phyloP scores from a whole-genome alignment of 1,140 invertebrate species.

The Armadillidium nasatum region DNA sequence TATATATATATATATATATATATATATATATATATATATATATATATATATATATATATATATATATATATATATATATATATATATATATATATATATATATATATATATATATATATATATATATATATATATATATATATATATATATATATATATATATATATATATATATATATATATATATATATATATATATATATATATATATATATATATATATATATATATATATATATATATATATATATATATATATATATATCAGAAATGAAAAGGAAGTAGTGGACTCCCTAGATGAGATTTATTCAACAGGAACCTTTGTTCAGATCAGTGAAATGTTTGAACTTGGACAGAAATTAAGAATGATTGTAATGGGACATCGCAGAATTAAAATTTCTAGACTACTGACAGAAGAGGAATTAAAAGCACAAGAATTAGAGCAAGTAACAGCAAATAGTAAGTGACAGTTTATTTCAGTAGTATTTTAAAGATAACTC shows the following conservation, averaged over 20 bases:
- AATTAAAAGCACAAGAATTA: slow-evolving; percentile 45
- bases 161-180: slow-evolving; percentile 9
- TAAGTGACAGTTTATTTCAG: too few relatives aligned
- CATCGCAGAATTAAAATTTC: slow-evolving; percentile 80
- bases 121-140: neutral
- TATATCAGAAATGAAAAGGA: slow-evolving; percentile 68
- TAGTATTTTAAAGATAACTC: too few relatives aligned
- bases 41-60: slow-evolving; percentile 19
- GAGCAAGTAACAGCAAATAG: slow-evolving; percentile 22
- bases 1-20: slow-evolving; percentile 24
- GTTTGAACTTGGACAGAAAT: slow-evolving; percentile 86
- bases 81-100: slow-evolving; percentile 10
- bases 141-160: slow-evolving; percentile 29
- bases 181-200: slow-evolving; percentile 27
- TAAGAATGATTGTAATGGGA: slow-evolving; percentile 88
- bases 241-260: slow-evolving; percentile 23
- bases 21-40: slow-evolving; percentile 23
- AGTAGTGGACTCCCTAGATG: slow-evolving; percentile 74
- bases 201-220: slow-evolving; percentile 20
- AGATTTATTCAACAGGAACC: slow-evolving; percentile 86
- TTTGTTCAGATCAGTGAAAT: slow-evolving; percentile 98
- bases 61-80: slow-evolving; percentile 28
- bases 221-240: slow-evolving; percentile 24
- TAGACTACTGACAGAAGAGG: slow-evolving; percentile 68
- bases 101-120: slow-evolving; percentile 29